Evolutionary conservation across 2,888 invertebrate species (phyloP), one percentile per base, ranked within the genome.

Genomic region (Drosophila mimetica): DNA sequence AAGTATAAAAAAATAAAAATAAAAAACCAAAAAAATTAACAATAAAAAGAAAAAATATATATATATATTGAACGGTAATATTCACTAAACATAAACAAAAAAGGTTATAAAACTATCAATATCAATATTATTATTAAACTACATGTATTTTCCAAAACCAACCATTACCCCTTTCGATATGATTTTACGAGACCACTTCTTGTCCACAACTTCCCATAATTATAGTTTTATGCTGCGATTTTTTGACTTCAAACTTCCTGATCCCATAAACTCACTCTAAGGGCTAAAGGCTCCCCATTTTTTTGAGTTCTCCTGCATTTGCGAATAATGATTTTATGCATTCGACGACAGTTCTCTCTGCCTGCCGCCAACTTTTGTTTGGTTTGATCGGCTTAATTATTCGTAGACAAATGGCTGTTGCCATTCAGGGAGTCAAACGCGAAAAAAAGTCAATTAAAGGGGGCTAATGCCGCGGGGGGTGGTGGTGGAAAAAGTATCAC

Each of bases 281-380:
- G 59, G 47, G 20, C n/a, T 50, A 6, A 2, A 34, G 34, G 6
- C 36, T 46, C 22, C 41, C 48, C 34, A 4, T 20, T 37, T 48
- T 51, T 54, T 55, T 16, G 50, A 32, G 18, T 48, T 30, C 61
- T 51, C 46, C 50, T 53, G 79, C 61, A 79, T 25, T 73, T 76
- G 88, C 47, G 72, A 86, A 74, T 66, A 86, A 86, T 65, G 66
- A 28, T 57, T 83, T 83, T 77, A 83, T 88, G 88, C 61, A n/a
- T 65, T 59, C 61, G 82, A 55, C 86, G 82, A 83, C 88, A 83
- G 83, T 76, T 58, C 36, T 58, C 36, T 50, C 58, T 37, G 44
- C 54, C 65, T 46, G 37, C 41, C 52, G 42, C 64, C 46, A 39
- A 64, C 44, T 72, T 74, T 55, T 44, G 63, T 61, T 20, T 54